A percentile compares a stretch with the other conserved stretches of the same genome.
These are phyloP conservation scores for Gandaritis pyraliata DNA, from an alignment of 2,888 invertebrate genomes.

Conservation along the genomic window DNA sequence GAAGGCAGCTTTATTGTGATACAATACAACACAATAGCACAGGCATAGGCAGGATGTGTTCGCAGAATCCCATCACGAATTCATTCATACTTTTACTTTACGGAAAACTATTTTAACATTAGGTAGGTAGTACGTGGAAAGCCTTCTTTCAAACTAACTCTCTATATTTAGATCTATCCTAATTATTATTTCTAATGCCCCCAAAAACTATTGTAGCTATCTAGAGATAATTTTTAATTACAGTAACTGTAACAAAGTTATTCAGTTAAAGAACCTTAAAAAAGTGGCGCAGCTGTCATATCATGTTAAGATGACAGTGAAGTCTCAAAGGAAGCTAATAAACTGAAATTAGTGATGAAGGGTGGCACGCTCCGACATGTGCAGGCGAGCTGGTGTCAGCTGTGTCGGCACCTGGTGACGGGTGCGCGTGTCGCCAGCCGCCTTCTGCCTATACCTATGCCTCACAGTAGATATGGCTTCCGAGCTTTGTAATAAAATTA, in stretches of 20 bases:
- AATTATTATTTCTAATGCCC: no score
- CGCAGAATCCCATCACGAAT: conserved; percentile 53
- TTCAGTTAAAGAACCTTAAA: background rate
- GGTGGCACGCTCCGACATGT: conserved; percentile 66
- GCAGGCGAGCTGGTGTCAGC: conserved; percentile 60
- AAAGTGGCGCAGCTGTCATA: conserved; percentile 29
- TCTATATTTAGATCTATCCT: background rate
- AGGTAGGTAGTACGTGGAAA: no score
- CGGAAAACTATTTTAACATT: conserved; percentile 17
- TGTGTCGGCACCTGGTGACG: conserved; percentile 66
- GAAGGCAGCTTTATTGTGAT: conserved; percentile 60
- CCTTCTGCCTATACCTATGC: conserved; percentile 31
- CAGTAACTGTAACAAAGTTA: no score
- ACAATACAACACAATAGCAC: conserved; percentile 65
- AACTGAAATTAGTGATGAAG: conserved; percentile 48
- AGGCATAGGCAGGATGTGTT: conserved; percentile 79
- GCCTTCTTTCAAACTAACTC: no score
- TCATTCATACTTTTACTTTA: conserved; percentile 62
- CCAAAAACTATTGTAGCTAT: no score
- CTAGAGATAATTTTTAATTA: no score
- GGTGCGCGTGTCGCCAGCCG: conserved; percentile 34
- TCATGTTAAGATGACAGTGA: conserved; percentile 16
- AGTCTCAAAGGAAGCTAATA: conserved; percentile 49
- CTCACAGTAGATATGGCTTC: conserved; percentile 62
- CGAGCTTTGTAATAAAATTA: conserved; percentile 60